Evolutionary conservation across 2,797 vertebrate species (phyloP).

Genomic region (Tadarida brasiliensis): DNA sequence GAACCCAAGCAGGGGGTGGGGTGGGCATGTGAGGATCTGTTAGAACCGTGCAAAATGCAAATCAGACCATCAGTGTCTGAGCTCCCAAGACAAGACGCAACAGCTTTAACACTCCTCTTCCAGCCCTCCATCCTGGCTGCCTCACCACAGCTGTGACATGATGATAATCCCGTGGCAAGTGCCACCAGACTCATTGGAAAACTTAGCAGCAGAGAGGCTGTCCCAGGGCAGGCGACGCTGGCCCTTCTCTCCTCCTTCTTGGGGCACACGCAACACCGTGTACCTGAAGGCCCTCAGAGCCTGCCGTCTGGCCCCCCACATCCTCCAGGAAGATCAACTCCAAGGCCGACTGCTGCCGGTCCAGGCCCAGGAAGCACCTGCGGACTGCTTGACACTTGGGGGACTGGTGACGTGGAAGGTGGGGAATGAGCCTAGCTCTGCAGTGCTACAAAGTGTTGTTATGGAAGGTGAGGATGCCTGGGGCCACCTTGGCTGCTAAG

Average conservation of each 20-base stretch:
- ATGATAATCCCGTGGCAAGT: neutral
- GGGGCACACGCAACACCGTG: fast-evolving
- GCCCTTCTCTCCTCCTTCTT: neutral
- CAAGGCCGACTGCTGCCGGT: neutral
- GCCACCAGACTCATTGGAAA: neutral
- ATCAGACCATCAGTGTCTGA: slow-evolving; percentile 51
- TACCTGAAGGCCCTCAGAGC: fast-evolving
- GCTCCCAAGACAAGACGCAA: slow-evolving; percentile 65
- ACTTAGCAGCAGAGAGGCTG: neutral
- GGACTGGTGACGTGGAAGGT: fast-evolving
- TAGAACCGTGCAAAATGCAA: slow-evolving; percentile 75
- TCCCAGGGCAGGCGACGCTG: fast-evolving
- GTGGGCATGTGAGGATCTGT: slow-evolving; percentile 78
- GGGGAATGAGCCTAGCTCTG: neutral
- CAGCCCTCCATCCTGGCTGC: neutral
- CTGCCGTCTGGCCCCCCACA: fast-evolving
- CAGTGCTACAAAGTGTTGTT: neutral
- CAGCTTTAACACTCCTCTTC: slow-evolving; percentile 55
- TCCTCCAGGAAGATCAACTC: neutral
- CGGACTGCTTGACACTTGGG: neutral
- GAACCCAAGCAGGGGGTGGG: slow-evolving; percentile 14
- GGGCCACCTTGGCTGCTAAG: neutral
- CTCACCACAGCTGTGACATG: fast-evolving
- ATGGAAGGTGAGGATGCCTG: neutral
- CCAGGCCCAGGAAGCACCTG: neutral